Evolutionary conservation across 64 coral and sea anemone genomes (phyloP).

Genomic region (Montipora cactus): DNA sequence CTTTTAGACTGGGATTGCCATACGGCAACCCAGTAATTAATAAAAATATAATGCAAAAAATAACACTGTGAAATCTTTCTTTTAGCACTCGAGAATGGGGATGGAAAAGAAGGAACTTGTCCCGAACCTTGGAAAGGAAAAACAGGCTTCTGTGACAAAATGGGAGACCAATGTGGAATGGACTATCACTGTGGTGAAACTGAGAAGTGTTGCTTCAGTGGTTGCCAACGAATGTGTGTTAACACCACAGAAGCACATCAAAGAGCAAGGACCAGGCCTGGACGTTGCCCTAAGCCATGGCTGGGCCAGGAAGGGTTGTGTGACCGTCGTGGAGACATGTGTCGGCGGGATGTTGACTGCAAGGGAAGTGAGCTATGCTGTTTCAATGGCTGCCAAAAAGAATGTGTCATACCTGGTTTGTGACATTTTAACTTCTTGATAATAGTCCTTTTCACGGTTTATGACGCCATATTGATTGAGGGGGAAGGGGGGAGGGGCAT

Average conservation of each 20-base stretch:
- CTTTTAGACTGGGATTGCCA: no score
- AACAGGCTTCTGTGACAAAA: conserved; percentile 67
- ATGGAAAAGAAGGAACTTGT: conserved; percentile 30
- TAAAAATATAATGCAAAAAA: background rate
- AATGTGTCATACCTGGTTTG: conserved; percentile 49
- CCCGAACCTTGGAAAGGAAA: conserved; percentile 51
- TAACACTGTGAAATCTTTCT: background rate
- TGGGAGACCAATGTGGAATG: conserved; percentile 62
- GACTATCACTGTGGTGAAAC: conserved; percentile 60
- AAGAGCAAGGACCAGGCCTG: conserved; percentile 26
- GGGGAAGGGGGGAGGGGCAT: no score
- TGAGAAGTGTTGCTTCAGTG: conserved; percentile 73
- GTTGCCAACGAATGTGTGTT: conserved; percentile 66
- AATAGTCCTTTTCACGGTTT: background rate
- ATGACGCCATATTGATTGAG: no score
- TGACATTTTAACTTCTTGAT: background rate
- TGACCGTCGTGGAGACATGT: conserved; percentile 64
- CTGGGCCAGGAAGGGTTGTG: conserved; percentile 31
- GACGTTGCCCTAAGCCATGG: conserved; percentile 47
- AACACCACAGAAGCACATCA: conserved; percentile 27
- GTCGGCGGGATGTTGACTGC: conserved; percentile 15
- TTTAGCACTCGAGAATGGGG: background rate
- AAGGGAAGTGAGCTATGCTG: conserved; percentile 31
- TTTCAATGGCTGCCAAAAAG: conserved; percentile 64
- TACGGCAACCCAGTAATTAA: no score